Conservation (phyloP, 2,113 vertebrate species). For the Illadopsis cleaveri region DNA sequence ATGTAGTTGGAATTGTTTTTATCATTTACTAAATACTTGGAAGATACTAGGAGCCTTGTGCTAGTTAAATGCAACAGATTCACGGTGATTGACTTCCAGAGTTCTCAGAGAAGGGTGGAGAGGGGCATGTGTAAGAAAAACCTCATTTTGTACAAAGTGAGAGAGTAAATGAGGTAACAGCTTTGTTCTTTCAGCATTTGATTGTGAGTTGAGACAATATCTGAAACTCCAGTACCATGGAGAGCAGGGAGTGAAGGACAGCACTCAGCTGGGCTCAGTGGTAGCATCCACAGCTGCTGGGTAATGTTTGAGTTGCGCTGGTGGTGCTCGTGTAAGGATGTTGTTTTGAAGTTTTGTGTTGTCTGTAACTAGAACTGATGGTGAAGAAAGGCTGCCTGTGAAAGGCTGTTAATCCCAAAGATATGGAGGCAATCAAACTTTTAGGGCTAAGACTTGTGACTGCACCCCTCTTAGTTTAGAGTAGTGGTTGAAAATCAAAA, state of each 20-base stretch:
- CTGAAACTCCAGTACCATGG: background rate
- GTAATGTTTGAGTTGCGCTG: background rate
- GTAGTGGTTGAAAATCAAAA: background rate
- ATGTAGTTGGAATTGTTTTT: conserved; percentile 20
- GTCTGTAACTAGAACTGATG: background rate
- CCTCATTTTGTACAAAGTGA: background rate
- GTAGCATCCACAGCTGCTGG: background rate
- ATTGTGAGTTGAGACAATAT: background rate
- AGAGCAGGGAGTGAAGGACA: background rate
- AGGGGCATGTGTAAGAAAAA: accelerated
- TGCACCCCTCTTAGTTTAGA: background rate
- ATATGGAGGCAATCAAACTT: background rate
- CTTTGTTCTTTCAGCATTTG: background rate
- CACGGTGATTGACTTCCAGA: background rate
- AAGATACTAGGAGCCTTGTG: background rate
- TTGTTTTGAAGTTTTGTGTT: background rate
- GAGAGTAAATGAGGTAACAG: background rate
- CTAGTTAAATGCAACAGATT: background rate
- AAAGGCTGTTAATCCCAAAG: background rate
- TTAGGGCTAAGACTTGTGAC: background rate
- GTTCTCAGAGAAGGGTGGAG: background rate
- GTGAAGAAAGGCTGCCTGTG: background rate
- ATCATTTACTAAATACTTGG: background rate
- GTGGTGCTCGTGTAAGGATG: background rate
- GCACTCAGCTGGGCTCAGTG: background rate